A percentile compares a stretch with the other conserved stretches of the same genome.
Evolutionary conservation across 1,140 invertebrate genomes (phyloP).

Genomic region (Fopius arisanus): DNA sequence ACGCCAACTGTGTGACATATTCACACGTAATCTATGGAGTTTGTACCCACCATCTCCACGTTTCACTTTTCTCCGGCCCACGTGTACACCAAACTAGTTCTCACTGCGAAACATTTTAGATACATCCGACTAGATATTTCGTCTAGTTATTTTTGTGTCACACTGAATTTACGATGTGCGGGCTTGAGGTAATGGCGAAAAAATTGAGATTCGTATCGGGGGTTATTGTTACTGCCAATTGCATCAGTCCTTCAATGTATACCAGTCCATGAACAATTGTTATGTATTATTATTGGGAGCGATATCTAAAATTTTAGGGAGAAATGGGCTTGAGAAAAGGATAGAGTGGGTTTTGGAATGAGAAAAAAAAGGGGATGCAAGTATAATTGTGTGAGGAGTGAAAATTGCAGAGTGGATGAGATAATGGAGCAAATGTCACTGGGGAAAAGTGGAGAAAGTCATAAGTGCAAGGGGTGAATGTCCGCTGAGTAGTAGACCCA

Average conservation of each 20-base stretch:
- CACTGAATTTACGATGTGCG: neutral
- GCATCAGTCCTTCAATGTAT: no score
- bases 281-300: no score
- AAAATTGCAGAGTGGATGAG: no score
- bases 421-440: neutral
- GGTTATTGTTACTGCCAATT: neutral
- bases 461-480: neutral
- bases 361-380: neutral
- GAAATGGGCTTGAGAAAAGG: no score
- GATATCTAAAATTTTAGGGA: no score
- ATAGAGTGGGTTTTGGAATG: no score
- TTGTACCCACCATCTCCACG: neutral
- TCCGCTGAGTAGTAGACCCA: slow-evolving; percentile 14
- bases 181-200: neutral
- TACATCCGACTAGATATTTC: neutral
- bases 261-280: no score
- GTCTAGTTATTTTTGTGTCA: neutral
- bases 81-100: neutral
- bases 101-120: neutral
- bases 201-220: neutral
- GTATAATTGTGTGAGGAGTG: no score
- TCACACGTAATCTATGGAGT: slow-evolving; percentile 9
- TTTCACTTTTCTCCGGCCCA: slow-evolving; percentile 12
- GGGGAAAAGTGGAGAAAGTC: slow-evolving; percentile 9
- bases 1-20: neutral